A percentile compares a stretch with the other conserved stretches of the same genome.
These are phyloP conservation scores for Candoia aspera DNA, from an alignment of 2,113 vertebrate genomes.

Conservation along the genomic window DNA sequence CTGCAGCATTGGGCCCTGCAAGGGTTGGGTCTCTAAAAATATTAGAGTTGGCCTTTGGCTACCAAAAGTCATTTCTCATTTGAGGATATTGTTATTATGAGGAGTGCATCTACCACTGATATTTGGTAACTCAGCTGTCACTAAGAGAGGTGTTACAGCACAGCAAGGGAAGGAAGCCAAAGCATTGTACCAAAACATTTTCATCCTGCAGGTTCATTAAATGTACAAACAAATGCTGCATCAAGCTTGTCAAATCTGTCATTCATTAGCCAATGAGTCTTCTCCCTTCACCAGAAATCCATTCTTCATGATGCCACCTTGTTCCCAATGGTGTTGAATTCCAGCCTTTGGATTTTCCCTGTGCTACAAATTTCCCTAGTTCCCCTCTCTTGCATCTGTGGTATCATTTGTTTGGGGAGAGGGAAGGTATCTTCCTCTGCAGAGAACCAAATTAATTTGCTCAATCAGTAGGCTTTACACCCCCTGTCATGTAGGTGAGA, in stretches of 20 bases:
- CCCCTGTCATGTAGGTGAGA: not conserved
- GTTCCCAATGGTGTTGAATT: not conserved
- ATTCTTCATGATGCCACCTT: not conserved
- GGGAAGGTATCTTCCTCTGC: not conserved
- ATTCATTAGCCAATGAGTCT: not conserved
- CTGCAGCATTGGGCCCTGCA: not conserved
- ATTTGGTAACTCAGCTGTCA: not conserved
- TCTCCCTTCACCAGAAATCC: not conserved
- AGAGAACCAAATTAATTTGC: not conserved
- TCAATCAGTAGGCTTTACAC: not conserved
- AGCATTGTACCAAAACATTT: not conserved
- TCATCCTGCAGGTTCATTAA: not conserved
- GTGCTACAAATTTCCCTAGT: not conserved
- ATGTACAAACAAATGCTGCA: not conserved
- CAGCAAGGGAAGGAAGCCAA: not conserved
- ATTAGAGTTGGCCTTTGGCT: not conserved
- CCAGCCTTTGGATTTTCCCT: not conserved
- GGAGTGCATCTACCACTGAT: not conserved
- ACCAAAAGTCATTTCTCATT: not conserved
- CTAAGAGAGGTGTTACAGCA: not conserved
- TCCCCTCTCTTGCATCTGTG: not conserved
- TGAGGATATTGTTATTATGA: not conserved
- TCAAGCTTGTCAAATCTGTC: not conserved
- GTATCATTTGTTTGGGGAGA: not conserved
- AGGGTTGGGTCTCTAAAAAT: not conserved